Base-by-base conservation (phyloP, 2,113 vertebrate genomes). In the Upupa epops region DNA sequence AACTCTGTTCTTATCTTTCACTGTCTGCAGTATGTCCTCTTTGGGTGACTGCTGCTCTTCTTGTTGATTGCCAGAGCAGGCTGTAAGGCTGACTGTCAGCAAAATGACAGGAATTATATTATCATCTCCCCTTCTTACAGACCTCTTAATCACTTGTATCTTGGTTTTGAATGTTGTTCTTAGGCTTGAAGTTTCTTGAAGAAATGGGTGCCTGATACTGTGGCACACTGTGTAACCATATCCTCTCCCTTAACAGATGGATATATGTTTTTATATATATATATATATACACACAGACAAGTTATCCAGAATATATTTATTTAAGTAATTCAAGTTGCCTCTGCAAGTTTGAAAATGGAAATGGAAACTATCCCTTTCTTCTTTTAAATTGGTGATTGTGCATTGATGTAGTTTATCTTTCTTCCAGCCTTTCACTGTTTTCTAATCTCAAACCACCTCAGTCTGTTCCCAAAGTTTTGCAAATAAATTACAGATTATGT, bases 51-150 rank as follows among this genome's bases (percentile, higher is more conserved):
- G 77, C 79, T 87, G 64, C 74, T 94, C 17, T 91, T 96, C 88
- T 74, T 65, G 51, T 73, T 96, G 87, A 84, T 34, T 90, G 94
- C 72, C 79, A 95, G 69, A 92, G 73, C 73, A 92, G 81, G 74
- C 55, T 91, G 55, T 85, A 76, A 93, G 36, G 68, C 64, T 94
- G 78, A 74, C 72, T 93, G 65, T 88, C 76, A 81, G 83, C 73
- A 94, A 94, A 93, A 91, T 79, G 28, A 79, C 52, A 74, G 0
- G 2, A 94, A 86, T 92, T 90, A 48, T 72, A 72, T 86, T 71
- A 85, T 78, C 84, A 46, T 26, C 14, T 91, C 65, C 81, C 51
- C 85, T 88, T 81, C 66, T 84, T 90, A 56, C 26, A 88, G 48
- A 72, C 29, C 49, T 15, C 17, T 86, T 86, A 13, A 4, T 94